Percentiles rank a stretch among this genome's conserved stretches.
Conservation (phyloP, 2,888 invertebrate genomes). For the Nomada fucata region DNA sequence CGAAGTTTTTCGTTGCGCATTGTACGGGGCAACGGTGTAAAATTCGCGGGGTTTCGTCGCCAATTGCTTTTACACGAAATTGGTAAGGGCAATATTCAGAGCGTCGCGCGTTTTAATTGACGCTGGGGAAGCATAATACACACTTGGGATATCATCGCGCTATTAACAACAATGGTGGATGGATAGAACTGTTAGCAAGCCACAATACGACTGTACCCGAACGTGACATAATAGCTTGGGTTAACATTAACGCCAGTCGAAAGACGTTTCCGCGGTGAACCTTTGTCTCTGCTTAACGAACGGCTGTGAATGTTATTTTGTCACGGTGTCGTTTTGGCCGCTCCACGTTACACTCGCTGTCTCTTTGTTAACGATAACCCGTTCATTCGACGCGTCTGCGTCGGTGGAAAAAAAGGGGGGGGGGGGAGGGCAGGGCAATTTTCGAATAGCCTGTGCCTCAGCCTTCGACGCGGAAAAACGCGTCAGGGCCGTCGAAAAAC, state of each 20-base stretch:
- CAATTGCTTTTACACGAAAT: neutral
- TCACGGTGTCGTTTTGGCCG: slow-evolving; percentile 30
- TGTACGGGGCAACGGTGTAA: neutral
- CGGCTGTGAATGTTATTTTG: slow-evolving; percentile 46
- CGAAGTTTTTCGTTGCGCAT: too few species aligned
- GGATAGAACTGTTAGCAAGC: slow-evolving; percentile 30
- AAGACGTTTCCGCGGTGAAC: slow-evolving; percentile 19
- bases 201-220: slow-evolving; percentile 41
- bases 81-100: slow-evolving; percentile 15
- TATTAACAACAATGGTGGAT: slow-evolving; percentile 53
- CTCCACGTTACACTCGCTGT: slow-evolving; percentile 61
- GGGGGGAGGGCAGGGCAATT: slow-evolving; percentile 49
- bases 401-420: neutral
- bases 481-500: slow-evolving; percentile 1
- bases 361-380: slow-evolving; percentile 36
- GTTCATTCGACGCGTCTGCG: slow-evolving; percentile 63
- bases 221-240: neutral
- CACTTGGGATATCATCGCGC: slow-evolving; percentile 41
- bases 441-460: slow-evolving; percentile 72
- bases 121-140: slow-evolving; percentile 41
- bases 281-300: slow-evolving; percentile 46
- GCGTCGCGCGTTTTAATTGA: slow-evolving; percentile 59
- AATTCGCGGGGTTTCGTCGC: too few species aligned
- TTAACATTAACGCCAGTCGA: slow-evolving; percentile 39
- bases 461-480: slow-evolving; percentile 14